Evolutionary conservation across 2,113 vertebrate genomes (phyloP), one percentile per base, ranked within the genome.

Genomic region (Macquaria ambigua): DNA sequence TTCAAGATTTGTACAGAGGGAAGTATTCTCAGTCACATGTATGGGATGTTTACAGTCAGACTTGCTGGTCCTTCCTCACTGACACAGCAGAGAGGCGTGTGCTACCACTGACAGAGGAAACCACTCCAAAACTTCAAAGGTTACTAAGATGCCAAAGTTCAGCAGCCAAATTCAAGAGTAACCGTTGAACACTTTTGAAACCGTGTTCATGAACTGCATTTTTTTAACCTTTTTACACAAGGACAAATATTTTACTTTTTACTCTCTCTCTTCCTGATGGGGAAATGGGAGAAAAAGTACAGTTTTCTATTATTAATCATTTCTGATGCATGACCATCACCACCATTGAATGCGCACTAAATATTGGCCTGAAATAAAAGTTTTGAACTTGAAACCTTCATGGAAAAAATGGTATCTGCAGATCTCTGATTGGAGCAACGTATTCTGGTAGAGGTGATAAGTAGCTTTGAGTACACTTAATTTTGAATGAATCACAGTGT

Each of bases 91-190:
- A 75, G 77, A 74, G 75, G 81, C 20, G 39, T 61, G 56, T 43
- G 25, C 72, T 73, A 28, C 79, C 31, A 3, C 77, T 70, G 67
- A 71, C 77, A 64, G 72, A 91, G 78, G 81, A 91, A 92, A 82
- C 77, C 83, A 73, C 84, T 87, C 63, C 46, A 74, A 78, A 75
- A 91, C 88, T 86, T 93, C 87, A 94, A 94, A 94, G 80, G 59
- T 83, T 74, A 69, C 70, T 46, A 18, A 84, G 53, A 80, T 86
- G 72, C 79, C 75, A 71, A 74, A 70, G 77, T 59, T 90, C 76
- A 89, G 78, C 58, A 76, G 70, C 62, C 61, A 37, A 52, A 81
- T 77, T 80, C 59, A 81, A 77, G 6, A 56, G 1, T 37, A 64
- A 78, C 59, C 18, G 8, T 21, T 48, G 0, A 46, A 71, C 53